Evolutionary conservation across 2,888 invertebrate species (phyloP), one percentile per base, ranked within the genome.

Genomic region (Pantelozetes paolii): DNA sequence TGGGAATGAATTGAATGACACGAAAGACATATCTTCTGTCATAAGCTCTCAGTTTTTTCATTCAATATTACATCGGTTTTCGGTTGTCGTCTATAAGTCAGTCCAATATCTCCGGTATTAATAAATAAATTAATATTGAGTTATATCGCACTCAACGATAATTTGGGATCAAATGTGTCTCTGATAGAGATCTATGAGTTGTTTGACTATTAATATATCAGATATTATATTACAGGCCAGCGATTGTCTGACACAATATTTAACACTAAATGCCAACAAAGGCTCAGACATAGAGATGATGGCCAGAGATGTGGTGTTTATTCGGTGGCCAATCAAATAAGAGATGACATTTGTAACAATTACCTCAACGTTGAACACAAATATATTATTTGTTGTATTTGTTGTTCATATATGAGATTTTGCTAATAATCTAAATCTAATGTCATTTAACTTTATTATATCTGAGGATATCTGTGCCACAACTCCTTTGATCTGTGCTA

Each of bases 401-500:
- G 9, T 36, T n/a, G 64, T 40, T 67, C 40, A 67, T 67, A 67
- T 67, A 67, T 42, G 13, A 67, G 67, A 67, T 67, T n/a, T 67
- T 67, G 40, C 67, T 67, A 67, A 67, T 67, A 67, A 67, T 67
- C 67, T 36, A 36, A 5, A 36, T n/a, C 6, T 67, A 67, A 67
- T 67, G 67, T 67, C 67, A 67, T 67, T 67, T 67, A 67, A 67
- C 67, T 67, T 67, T 67, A 67, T 67, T 67, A 67, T 67, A 67
- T 67, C 40, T 62, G 32, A 15, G 59, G 40, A 67, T 67, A 67
- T 67, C 40, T 62, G 32, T n/a, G 59, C 18, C 59, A 11, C 67
- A 23, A 67, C n/a, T n/a, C 9, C 20, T 23, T 42, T 40, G 40
- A 42, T 64, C 67, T 67, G 42, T 20, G 67, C 67, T 67, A 67